Base-by-base conservation (phyloP, 2,888 invertebrate species). In the Galerucella nymphaeae region DNA sequence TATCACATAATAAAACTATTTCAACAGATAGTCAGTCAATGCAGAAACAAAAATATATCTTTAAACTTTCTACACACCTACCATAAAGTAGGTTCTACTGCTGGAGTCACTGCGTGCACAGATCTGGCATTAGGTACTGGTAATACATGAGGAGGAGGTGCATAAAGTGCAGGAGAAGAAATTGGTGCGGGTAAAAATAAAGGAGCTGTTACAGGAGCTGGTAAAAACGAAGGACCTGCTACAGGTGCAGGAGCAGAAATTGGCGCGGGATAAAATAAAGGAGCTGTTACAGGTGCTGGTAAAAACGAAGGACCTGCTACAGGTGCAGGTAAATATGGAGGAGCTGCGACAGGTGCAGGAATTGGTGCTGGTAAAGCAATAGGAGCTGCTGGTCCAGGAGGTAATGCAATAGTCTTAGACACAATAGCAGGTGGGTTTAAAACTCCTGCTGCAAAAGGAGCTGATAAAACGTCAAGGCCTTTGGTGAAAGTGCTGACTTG, bases 401-500 rank as follows among this genome's bases (percentile, higher is more conserved):
- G 41, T 11, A 42, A 2, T 16, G 16, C 61, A 38, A 78, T 45
- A 50, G 76, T 73, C 66, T 77, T 79, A 64, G 78, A 66, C 4
- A 81, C 75, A 30, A 79, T 79, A 8, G 81, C 80, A 48, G 80
- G 77, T 23, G 75, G 78, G 41, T 80, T 79, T 41, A 80, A 55
- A 11, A 82, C 80, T 14, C 83, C 83, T 13, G 83, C 83, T 10
- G 83, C 83, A 55, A 81, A 81, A 5, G 83, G 82, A 10, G 85
- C 88, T 72, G 88, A 88, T 70, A 88, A 87, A 74, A 89, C 87
- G 58, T 79, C 77, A 9, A 83, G 70, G 87, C 88, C 73, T 88
- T 85, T 77, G 80, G 65, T 88, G 75, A 88, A 88, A 11, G 90
- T 87, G 84, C 87, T 91, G 72, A 90, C 85, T 83, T 91, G 90